Base-by-base conservation (phyloP, 1,140 invertebrate species). In the Drosophila nasuta region DNA sequence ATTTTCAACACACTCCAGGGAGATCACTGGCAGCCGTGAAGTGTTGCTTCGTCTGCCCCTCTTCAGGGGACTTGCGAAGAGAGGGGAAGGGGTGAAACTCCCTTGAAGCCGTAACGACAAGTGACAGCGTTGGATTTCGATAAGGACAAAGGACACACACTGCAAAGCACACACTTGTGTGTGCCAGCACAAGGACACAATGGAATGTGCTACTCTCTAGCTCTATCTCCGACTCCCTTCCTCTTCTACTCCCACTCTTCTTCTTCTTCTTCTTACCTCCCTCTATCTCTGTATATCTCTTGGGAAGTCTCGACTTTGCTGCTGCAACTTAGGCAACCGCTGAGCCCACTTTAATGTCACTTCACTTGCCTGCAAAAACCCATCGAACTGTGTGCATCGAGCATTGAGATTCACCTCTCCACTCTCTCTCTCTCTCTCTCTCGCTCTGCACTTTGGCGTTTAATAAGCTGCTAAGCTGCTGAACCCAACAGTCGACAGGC, bases 1-100 rank as follows among this genome's bases (percentile, higher is more conserved):
- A 89, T 89, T 85, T 88, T 89, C 74, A 89, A 81, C 85, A 80
- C 81, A 89, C 83, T 88, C 83, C 52, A 79, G 85, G 83, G 83
- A 88, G 85, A 88, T 88, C 83, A 89, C 60, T 89, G 81, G 77
- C 83, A 80, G 75, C 73, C 79, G 79, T 82, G 83, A 87, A 89
- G 77, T 87, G 83, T 69, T 46, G 71, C 65, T 57, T 17, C 45
- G 11, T 17, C 45, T 11, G 7, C 8, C 15, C 43, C 15, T 10
- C 4, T 0, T 1, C 48, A 25, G 20, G 20, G 20, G 20, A 25
- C 20, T 25, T 25, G 3, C 3, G 20, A 25, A 25, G 20, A 25
- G 20, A 4, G 20, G 20, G 20, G 20, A 20, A 20, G 20, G 20
- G 20, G 20, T 3, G 20, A 11, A 54, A 54, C 51, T 54, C 51